Conservation (phyloP, 2,797 vertebrate species). For the Okamejei kenojei region DNA sequence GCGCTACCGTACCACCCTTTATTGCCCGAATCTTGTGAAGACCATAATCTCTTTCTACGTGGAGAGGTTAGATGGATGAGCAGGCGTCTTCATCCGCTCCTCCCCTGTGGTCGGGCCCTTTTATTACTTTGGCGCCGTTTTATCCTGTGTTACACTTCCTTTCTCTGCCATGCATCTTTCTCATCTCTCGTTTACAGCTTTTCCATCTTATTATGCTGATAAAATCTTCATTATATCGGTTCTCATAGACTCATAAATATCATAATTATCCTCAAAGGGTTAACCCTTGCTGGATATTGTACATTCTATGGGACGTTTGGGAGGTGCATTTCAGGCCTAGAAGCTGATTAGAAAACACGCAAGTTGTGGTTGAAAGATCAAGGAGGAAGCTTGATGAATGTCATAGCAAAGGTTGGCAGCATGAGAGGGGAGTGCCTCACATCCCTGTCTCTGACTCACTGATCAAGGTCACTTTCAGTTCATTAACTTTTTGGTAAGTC, state of each 20-base stretch:
- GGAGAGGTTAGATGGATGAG: background rate
- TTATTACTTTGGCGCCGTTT: background rate
- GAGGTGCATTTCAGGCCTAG: constrained; percentile 59
- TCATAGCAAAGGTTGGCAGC: constrained; percentile 67
- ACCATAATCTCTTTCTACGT: background rate
- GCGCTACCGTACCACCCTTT: no score
- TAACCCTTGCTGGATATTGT: constrained; percentile 52
- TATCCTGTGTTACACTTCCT: background rate
- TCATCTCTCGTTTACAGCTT: background rate
- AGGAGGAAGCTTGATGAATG: constrained; percentile 87
- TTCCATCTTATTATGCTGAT: background rate
- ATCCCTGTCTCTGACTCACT: constrained; percentile 62
- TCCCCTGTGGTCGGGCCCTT: background rate
- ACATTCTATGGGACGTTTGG: constrained; percentile 61
- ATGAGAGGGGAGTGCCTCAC: constrained; percentile 53
- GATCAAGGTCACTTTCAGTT: constrained; percentile 78
- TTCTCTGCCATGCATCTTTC: background rate
- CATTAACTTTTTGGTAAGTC: constrained; percentile 64
- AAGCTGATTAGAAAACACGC: constrained; percentile 71
- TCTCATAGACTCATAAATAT: background rate
- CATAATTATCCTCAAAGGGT: constrained; percentile 41
- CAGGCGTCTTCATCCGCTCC: background rate
- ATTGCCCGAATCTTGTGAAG: background rate
- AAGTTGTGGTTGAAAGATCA: constrained; percentile 95
- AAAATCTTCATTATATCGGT: background rate